Percentiles rank a stretch among this genome's conserved stretches.
Evolutionary conservation across 2,113 vertebrate genomes (phyloP).

Genomic region (Neolamprologus variostigma): DNA sequence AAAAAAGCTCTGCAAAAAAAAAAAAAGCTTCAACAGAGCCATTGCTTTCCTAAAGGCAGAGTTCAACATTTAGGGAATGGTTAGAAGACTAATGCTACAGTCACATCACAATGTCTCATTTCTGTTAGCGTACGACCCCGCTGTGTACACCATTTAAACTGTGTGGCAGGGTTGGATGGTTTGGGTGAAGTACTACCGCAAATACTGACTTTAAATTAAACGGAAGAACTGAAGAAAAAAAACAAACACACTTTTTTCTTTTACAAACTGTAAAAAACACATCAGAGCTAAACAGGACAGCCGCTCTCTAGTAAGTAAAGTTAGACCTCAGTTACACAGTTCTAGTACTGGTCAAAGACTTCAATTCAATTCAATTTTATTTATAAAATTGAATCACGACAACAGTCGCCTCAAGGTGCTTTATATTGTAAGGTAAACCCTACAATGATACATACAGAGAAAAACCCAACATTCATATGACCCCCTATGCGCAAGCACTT

Average conservation of each 20-base stretch:
- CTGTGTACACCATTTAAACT: not conserved
- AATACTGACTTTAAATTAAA: not conserved
- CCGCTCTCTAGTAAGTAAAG: accelerated
- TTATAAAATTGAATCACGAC: too few relatives aligned
- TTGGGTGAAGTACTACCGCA: not conserved
- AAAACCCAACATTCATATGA: accelerated
- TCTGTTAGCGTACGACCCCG: not conserved
- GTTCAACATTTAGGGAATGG: not conserved
- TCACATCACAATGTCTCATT: accelerated
- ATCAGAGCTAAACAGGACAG: accelerated
- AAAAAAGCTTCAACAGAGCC: not conserved
- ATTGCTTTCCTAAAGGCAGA: not conserved
- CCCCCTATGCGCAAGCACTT: not conserved
- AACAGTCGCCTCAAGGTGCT: too few relatives aligned
- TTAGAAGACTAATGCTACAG: not conserved
- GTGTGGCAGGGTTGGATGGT: not conserved
- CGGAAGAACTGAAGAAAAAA: not conserved
- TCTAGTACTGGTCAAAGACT: not conserved
- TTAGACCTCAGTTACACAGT: not conserved
- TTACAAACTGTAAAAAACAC: not conserved
- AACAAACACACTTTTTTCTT: accelerated
- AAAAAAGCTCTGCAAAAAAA: not conserved
- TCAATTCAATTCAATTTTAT: not conserved
- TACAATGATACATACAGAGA: not conserved
- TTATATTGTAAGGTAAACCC: not conserved